phyloP scores from a whole-genome alignment of 1,140 invertebrate genomes.

The Danaus melanippus region DNA sequence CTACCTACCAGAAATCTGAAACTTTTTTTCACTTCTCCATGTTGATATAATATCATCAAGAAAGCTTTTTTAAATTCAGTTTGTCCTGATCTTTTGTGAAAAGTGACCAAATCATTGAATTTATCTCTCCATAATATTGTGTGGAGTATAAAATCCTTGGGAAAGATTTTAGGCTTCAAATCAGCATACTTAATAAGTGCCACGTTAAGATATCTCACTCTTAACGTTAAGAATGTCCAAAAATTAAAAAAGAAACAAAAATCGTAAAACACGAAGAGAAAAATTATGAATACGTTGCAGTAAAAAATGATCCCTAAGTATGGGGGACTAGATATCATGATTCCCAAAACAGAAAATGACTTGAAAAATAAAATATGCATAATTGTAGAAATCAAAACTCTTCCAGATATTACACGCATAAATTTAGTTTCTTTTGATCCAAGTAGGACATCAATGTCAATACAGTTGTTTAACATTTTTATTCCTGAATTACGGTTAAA shows the following conservation, averaged over 20 bases:
- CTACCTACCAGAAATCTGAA: slow-evolving; percentile 39
- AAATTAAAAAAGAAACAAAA: not conserved
- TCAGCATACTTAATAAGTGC: slow-evolving; percentile 40
- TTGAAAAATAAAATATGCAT: not conserved
- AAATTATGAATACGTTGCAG: not conserved
- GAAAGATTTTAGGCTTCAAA: slow-evolving; percentile 28
- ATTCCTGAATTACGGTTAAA: slow-evolving; percentile 22
- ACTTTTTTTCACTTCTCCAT: slow-evolving; percentile 21
- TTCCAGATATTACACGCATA: slow-evolving; percentile 29
- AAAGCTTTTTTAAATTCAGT: slow-evolving; percentile 30
- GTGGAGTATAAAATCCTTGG: slow-evolving; percentile 35
- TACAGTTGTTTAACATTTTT: slow-evolving; percentile 21
- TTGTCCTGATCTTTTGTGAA: slow-evolving; percentile 24
- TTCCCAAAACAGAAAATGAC: too few species aligned
- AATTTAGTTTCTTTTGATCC: slow-evolving; percentile 38
- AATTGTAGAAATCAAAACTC: slow-evolving; percentile 1
- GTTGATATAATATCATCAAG: slow-evolving; percentile 28
- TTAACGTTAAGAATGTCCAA: slow-evolving; percentile 26
- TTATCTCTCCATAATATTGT: slow-evolving; percentile 33
- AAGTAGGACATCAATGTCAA: slow-evolving; percentile 37
- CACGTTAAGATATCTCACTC: slow-evolving; percentile 39
- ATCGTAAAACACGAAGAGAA: not conserved
- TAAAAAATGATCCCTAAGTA: too few species aligned
- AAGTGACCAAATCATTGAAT: slow-evolving; percentile 31
- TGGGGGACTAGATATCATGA: too few species aligned